phyloP scores from a whole-genome alignment of 2,113 vertebrate genomes.

The Corythornis vintsioides region DNA sequence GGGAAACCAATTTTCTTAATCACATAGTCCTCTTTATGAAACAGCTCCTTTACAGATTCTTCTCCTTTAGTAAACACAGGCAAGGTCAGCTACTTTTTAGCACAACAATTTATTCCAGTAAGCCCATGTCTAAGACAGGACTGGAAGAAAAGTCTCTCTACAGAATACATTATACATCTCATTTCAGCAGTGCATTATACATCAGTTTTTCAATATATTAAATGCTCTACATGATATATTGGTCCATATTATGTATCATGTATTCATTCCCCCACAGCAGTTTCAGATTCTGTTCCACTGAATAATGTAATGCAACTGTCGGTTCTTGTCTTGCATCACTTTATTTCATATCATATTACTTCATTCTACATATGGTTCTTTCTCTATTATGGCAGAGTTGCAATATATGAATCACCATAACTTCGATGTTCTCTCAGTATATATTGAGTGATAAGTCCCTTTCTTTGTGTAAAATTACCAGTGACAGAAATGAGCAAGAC shows the following conservation, averaged over 20 bases:
- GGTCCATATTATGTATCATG: slow-evolving; percentile 3
- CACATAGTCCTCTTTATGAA: slow-evolving; percentile 52
- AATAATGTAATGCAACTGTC: slow-evolving; percentile 47
- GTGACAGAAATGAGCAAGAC: background rate
- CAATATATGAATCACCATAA: slow-evolving; percentile 33
- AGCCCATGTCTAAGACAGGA: background rate
- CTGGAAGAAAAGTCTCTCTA: background rate
- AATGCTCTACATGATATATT: slow-evolving; percentile 37
- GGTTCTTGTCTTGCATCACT: slow-evolving; percentile 9
- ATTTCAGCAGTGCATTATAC: slow-evolving; percentile 21
- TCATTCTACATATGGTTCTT: background rate
- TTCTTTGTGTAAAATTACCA: background rate
- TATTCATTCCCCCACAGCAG: slow-evolving; percentile 13
- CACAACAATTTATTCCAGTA: slow-evolving; percentile 20
- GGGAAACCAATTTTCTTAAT: slow-evolving; percentile 61
- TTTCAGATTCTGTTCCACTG: slow-evolving; percentile 21
- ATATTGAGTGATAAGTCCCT: background rate
- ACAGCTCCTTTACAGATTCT: slow-evolving; percentile 63
- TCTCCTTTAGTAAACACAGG: slow-evolving; percentile 19
- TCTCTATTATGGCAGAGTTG: slow-evolving; percentile 10
- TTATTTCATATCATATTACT: slow-evolving; percentile 52
- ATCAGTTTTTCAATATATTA: slow-evolving; percentile 29
- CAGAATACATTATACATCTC: background rate
- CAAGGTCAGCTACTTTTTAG: slow-evolving; percentile 56
- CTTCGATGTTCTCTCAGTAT: background rate